Conservation (phyloP, 1,140 invertebrate genomes). For the Trichoplusia ni region DNA sequence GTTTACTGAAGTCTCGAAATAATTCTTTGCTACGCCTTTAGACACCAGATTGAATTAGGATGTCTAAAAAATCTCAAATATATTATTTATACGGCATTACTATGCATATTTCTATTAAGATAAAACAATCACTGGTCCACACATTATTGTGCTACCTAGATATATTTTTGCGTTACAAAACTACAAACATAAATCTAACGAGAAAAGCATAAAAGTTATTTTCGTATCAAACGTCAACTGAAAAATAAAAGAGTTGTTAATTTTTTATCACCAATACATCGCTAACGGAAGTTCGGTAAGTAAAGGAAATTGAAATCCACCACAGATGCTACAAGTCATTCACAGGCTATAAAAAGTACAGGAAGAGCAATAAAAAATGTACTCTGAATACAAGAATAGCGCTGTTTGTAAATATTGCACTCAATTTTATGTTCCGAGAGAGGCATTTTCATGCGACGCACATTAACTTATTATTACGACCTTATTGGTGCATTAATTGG, state of each 20-base stretch:
- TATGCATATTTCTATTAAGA: not conserved
- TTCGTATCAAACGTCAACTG: constrained; percentile 27
- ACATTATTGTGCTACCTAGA: not conserved
- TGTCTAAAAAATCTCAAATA: no score
- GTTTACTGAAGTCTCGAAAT: no score
- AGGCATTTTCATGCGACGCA: not conserved
- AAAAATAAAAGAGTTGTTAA: constrained; percentile 62
- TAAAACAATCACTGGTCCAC: no score
- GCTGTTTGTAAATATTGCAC: constrained; percentile 28
- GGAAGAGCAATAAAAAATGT: constrained; percentile 71
- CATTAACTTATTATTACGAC: no score
- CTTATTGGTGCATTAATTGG: no score
- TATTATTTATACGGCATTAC: no score
- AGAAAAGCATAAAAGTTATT: constrained; percentile 30
- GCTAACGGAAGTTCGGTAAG: constrained; percentile 70
- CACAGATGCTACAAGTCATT: constrained; percentile 73
- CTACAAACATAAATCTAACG: not conserved
- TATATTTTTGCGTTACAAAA: not conserved
- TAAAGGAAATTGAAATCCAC: constrained; percentile 76
- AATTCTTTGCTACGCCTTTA: no score
- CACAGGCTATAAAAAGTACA: constrained; percentile 65
- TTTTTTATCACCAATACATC: constrained; percentile 71
- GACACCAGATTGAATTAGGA: not conserved
- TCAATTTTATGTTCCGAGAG: not conserved
- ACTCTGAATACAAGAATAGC: constrained; percentile 59